Evolutionary conservation across 2,888 invertebrate species (phyloP), one percentile per base, ranked within the genome.

Genomic region (Iselma pallidipennis): DNA sequence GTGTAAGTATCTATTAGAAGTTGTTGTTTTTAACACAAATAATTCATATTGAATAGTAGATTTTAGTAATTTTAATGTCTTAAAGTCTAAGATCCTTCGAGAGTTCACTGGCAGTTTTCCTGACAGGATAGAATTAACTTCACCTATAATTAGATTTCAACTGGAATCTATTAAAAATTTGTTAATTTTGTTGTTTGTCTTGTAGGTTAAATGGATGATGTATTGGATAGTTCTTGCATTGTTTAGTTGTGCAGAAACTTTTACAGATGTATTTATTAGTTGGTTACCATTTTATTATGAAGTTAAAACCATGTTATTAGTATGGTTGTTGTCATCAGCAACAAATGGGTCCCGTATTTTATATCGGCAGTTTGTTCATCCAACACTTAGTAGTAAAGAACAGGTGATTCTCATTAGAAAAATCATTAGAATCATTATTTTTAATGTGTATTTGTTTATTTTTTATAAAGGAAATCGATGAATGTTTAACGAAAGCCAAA

Each of bases 121-220:
- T 51, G 25, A 49, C n/a, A n/a, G n/a, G n/a, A n/a, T n/a, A n/a
- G n/a, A n/a, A n/a, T n/a, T n/a, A n/a, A 56, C 51, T 31, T 50
- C 3, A 16, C 14, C 57, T 61, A 61, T 55, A 55, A 55, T 55
- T 64, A 61, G 59, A n/a, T 26, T 16, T 28, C 2, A 25, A 21
- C 57, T 61, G 57, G 60, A 61, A 62, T 55, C 45, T 28, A 26
- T 31, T 52, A 33, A 16, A 50, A 55, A 28, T 61, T 33, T 52
- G 29, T 52, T n/a, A n/a, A n/a, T 57, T 28, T 61, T 61, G 37
- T 66, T 64, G 66, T 67, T 72, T 70, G 63, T 67, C 86, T 87
- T 16, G n/a, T 85, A 98, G 96, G 96, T 97, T 78, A 96, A 97
- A 91, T 98, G 98, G 98, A 98, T 98, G 96, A 98, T 98, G 98